These are phyloP conservation scores for Trididemnum miniatum DNA, from an alignment of 23 tunicate species.

Conservation along the genomic window DNA sequence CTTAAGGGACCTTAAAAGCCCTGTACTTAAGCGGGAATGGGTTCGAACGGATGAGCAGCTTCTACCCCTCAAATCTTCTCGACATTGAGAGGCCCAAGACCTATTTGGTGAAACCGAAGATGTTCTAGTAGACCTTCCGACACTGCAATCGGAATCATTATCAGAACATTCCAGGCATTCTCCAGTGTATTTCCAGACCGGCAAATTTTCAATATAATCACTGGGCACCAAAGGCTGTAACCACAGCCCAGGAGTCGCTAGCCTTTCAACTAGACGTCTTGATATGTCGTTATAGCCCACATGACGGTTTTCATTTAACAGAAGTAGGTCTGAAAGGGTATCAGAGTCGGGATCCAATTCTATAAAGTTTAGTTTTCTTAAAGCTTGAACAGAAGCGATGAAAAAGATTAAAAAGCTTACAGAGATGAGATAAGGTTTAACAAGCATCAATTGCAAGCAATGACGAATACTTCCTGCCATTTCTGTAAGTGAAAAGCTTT, in stretches of 20 bases:
- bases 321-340: slow-evolving; percentile 26
- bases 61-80: slow-evolving; percentile 23
- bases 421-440: neutral
- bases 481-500: neutral
- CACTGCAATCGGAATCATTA: slow-evolving; percentile 16
- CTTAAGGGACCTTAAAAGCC: slow-evolving; percentile 22
- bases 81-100: neutral
- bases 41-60: slow-evolving; percentile 8
- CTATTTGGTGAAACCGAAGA: slow-evolving; percentile 35
- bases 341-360: slow-evolving; percentile 16
- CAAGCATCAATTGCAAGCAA: neutral
- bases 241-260: slow-evolving; percentile 69
- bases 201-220: slow-evolving; percentile 61
- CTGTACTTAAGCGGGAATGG: neutral
- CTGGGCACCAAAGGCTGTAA: slow-evolving; percentile 54
- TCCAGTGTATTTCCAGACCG: slow-evolving; percentile 54
- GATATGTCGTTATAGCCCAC: slow-evolving; percentile 37
- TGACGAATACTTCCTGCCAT: slow-evolving; percentile 10
- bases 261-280: slow-evolving; percentile 51
- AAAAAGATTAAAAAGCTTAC: slow-evolving; percentile 40
- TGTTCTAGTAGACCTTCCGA: neutral
- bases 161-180: slow-evolving; percentile 17
- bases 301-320: neutral
- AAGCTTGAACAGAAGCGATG: neutral
- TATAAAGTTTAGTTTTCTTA: slow-evolving; percentile 5